phyloP scores from a whole-genome alignment of 2,888 invertebrate genomes.

The Gortyna flavago region DNA sequence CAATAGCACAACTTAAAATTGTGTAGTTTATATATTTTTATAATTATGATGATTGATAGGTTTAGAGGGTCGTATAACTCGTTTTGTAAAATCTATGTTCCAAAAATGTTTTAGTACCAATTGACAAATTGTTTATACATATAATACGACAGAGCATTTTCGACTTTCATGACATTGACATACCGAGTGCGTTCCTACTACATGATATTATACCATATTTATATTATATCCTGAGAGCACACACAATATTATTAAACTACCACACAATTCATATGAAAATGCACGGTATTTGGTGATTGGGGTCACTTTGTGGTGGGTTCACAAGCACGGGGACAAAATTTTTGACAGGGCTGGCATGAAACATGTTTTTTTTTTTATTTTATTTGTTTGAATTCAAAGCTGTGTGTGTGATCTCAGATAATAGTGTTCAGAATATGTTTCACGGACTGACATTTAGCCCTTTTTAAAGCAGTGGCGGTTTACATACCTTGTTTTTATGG shows the following conservation, averaged over 20 bases:
- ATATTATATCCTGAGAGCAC: conserved; percentile 46
- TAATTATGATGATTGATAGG: not conserved
- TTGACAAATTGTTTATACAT: not conserved
- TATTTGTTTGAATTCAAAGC: conserved; percentile 2
- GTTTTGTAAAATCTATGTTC: not conserved
- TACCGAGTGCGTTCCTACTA: conserved; percentile 5
- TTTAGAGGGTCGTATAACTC: not conserved
- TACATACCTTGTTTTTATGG: not conserved
- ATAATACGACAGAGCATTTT: conserved; percentile 41
- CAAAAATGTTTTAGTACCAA: not conserved
- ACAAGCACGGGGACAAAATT: conserved; percentile 32
- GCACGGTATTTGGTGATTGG: conserved; percentile 48
- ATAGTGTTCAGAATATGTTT: conserved; percentile 48
- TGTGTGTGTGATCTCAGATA: conserved; percentile 60
- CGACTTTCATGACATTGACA: conserved; percentile 1
- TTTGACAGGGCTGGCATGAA: conserved; percentile 12
- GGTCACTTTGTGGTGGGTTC: conserved; percentile 21
- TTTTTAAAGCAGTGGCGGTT: not conserved
- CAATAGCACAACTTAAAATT: not conserved
- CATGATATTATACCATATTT: conserved; percentile 6
- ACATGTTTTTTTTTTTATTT: not conserved
- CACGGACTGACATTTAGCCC: not conserved
- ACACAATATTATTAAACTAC: conserved; percentile 43
- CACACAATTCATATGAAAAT: not conserved
- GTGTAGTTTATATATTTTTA: not conserved